Evolutionary conservation across 2,888 invertebrate species (phyloP), one percentile per base, ranked within the genome.

Genomic region (Agriopis leucophaearia): DNA sequence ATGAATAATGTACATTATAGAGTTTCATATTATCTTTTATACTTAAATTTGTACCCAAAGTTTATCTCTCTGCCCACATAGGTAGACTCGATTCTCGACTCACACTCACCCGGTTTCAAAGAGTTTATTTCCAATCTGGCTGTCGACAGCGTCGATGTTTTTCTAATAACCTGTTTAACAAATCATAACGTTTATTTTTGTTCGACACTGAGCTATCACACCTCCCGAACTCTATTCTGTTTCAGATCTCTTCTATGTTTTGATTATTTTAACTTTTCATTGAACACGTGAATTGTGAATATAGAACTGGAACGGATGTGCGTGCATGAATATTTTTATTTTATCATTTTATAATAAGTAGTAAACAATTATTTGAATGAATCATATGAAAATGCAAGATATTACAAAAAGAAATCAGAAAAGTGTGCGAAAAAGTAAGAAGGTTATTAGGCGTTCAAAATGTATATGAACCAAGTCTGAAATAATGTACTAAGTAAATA

Each of bases 121-220:
- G 81, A 86, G 84, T 86, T 86, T 86, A 85, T 86, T 88, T 85
- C 83, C 80, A 85, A 82, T 82, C 85, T 81, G 67, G 80, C 80
- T 85, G 87, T 88, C 89, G 85, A 86, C 89, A 84, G 84, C 85
- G 75, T 79, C 84, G 81, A 88, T 90, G 90, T 90, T 92, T 89
- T 89, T 87, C 88, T 89, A 91, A 91, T 91, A 92, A 91, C 86
- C 87, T 88, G 90, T 90, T 88, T 86, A 90, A 89, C 88, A 88
- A 90, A 91, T 91, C 88, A 91, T 90, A 89, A 87, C 85, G 89
- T 91, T 91, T 92, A 92, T 92, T 92, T 92, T 90, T 78, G 88
- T 91, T 91, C 85, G 79, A 81, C 84, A 87, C 88, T 86, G 85
- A 89, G 86, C 90, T 86, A 91, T 91, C 91, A 91, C 90, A 91